Percentiles rank a stretch among this genome's conserved stretches.
phyloP scores from a whole-genome alignment of 2,113 vertebrate species.

The Hippolais icterina region DNA sequence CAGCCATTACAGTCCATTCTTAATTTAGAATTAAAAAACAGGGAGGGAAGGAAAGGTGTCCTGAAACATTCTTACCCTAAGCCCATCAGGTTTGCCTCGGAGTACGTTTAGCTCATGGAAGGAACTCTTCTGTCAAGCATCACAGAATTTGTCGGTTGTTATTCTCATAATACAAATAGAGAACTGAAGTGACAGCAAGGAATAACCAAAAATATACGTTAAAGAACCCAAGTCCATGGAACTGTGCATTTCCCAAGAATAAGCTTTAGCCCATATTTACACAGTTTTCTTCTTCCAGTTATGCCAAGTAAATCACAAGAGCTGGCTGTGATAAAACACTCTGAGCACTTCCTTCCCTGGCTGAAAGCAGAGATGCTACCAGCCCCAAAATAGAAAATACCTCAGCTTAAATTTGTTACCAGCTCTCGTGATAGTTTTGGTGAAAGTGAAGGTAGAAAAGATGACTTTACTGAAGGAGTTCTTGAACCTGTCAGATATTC shows the following conservation, averaged over 20 bases:
- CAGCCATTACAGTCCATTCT: neutral
- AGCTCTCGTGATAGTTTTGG: neutral
- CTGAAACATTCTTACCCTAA: neutral
- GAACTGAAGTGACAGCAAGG: neutral
- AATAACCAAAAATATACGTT: neutral
- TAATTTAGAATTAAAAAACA: neutral
- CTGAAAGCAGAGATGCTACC: constrained; percentile 5
- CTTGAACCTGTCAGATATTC: neutral
- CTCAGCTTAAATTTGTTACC: neutral
- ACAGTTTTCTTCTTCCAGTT: neutral
- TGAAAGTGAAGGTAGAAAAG: neutral
- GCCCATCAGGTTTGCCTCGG: neutral
- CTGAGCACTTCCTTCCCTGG: neutral
- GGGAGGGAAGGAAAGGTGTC: neutral
- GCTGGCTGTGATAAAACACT: neutral
- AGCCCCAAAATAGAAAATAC: neutral
- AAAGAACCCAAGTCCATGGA: neutral
- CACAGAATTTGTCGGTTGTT: neutral
- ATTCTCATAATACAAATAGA: neutral
- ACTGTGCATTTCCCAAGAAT: neutral
- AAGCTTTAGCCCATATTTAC: neutral
- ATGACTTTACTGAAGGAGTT: neutral
- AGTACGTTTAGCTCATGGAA: neutral
- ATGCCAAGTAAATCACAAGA: constrained; percentile 26
- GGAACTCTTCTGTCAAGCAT: neutral